Percentiles rank a stretch among this genome's conserved stretches.
Evolutionary conservation across 2,797 vertebrate species (phyloP).

Genomic region (Gephyroberyx darwinii): DNA sequence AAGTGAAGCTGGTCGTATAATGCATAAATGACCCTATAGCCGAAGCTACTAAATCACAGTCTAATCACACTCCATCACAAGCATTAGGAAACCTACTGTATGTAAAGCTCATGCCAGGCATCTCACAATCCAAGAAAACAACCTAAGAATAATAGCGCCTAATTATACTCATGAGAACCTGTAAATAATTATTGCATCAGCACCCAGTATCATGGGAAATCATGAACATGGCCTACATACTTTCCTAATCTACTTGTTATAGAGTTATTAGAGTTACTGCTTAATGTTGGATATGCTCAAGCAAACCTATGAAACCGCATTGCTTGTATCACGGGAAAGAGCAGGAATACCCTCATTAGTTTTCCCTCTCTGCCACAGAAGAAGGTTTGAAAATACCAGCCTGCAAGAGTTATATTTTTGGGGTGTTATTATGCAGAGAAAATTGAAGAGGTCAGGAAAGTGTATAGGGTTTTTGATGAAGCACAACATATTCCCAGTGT

Average conservation of each 20-base stretch:
- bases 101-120: not conserved
- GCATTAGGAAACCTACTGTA: slow-evolving; percentile 9
- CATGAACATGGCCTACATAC: no score
- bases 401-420: no score
- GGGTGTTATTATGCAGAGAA: no score
- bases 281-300: no score
- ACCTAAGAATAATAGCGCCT: not conserved
- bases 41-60: slow-evolving; percentile 1
- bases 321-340: no score
- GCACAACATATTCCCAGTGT: not conserved
- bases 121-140: not conserved
- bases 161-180: not conserved
- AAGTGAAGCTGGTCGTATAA: not conserved
- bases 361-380: no score
- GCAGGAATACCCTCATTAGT: no score
- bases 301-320: no score
- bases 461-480: not conserved
- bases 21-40: slow-evolving; percentile 7
- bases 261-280: no score
- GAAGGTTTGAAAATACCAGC: no score
- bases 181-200: not conserved
- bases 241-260: no score
- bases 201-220: not conserved
- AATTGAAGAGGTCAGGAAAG: no score
- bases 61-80: slow-evolving; percentile 3